Evolutionary conservation across 2,888 invertebrate genomes (phyloP).

Genomic region (Synanthedon andrenaeformis): DNA sequence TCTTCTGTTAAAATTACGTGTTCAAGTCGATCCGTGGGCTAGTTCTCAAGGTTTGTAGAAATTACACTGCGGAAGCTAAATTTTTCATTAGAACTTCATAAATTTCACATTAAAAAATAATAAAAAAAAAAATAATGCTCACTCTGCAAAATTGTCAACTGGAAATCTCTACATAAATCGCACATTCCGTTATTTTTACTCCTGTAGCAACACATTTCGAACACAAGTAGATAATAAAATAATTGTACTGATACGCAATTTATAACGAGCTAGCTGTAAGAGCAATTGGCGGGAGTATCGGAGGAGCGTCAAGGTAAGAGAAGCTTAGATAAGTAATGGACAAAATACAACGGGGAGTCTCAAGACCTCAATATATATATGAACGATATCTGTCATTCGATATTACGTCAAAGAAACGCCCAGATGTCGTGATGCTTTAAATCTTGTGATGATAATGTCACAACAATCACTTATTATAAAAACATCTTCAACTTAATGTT

Average conservation of each 20-base stretch:
- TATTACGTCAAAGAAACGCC: slow-evolving; percentile 68
- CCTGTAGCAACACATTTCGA: slow-evolving; percentile 61
- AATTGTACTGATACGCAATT: not conserved
- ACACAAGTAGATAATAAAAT: slow-evolving; percentile 12
- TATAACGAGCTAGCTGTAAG: slow-evolving; percentile 5
- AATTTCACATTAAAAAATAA: not conserved
- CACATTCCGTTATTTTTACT: slow-evolving; percentile 56
- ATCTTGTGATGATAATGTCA: slow-evolving; percentile 50
- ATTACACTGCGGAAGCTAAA: no score
- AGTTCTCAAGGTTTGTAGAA: no score
- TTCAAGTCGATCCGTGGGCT: no score
- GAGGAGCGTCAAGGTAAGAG: slow-evolving; percentile 53
- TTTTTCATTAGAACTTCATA: no score
- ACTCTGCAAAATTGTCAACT: slow-evolving; percentile 54
- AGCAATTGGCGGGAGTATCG: slow-evolving; percentile 27
- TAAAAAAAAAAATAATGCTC: slow-evolving; percentile 22
- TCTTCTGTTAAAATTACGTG: no score
- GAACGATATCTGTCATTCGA: slow-evolving; percentile 57
- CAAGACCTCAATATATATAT: slow-evolving; percentile 63
- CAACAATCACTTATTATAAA: slow-evolving; percentile 40
- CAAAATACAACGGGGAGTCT: slow-evolving; percentile 51
- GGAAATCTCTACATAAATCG: slow-evolving; percentile 60
- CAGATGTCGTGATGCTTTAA: slow-evolving; percentile 56
- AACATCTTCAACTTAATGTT: slow-evolving; percentile 17
- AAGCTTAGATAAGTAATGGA: slow-evolving; percentile 64